Evolutionary conservation across 1,140 invertebrate species (phyloP).

Genomic region (Zaprionus tsacasi): DNA sequence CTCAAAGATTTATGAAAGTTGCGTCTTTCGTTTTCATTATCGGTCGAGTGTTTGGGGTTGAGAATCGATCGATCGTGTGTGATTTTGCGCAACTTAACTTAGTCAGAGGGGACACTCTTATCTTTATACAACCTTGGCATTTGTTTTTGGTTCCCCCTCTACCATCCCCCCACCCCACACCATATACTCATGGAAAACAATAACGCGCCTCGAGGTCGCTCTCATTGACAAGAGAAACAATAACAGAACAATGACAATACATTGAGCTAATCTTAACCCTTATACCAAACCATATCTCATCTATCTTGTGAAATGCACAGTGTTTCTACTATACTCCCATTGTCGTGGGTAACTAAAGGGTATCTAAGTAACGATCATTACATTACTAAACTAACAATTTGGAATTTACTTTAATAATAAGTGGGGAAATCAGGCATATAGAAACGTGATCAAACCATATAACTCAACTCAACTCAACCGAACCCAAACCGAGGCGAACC

Average conservation of each 20-base stretch:
- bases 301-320: neutral
- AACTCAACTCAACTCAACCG: neutral
- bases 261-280: neutral
- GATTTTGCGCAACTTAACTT: conserved; percentile 14
- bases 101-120: conserved; percentile 22
- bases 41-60: conserved; percentile 6
- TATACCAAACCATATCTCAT: neutral
- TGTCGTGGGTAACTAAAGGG: neutral
- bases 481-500: neutral
- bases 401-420: neutral
- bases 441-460: conserved; percentile 2
- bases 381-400: neutral
- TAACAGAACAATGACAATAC: conserved; percentile 2
- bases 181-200: conserved; percentile 9
- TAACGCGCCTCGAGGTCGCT: conserved; percentile 29
- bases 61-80: neutral
- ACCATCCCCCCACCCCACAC: neutral
- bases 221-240: conserved; percentile 24
- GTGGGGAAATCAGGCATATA: neutral
- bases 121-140: conserved; percentile 19
- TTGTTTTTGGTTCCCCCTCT: conserved; percentile 17
- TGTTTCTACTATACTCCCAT: neutral
- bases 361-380: neutral
- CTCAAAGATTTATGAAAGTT: conserved; percentile 12
- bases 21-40: conserved; percentile 18